Evolutionary conservation across 2,113 vertebrate species (phyloP).

Genomic region (Silurus asotus): DNA sequence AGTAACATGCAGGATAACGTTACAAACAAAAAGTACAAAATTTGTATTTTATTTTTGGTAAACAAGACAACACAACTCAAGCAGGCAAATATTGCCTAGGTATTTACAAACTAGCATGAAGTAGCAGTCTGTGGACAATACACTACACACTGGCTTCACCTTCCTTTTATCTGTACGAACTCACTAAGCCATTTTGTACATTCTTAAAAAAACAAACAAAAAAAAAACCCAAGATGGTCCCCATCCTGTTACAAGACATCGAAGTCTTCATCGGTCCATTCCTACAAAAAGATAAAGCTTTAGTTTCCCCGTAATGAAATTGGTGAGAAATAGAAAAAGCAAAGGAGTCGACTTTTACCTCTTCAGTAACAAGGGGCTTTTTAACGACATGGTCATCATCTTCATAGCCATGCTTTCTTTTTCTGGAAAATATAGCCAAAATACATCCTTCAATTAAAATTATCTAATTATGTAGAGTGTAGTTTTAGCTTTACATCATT

Average conservation of each 20-base stretch:
- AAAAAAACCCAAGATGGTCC: background rate
- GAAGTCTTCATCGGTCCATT: conserved; percentile 90
- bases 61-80: background rate
- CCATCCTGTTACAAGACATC: conserved; percentile 34
- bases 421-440: conserved; percentile 69
- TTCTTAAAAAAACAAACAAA: too few relatives aligned
- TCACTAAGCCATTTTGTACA: background rate
- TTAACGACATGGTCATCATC: conserved; percentile 85
- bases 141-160: background rate
- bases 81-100: conserved; percentile 24
- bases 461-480: background rate
- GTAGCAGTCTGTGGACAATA: background rate
- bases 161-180: background rate
- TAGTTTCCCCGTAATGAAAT: background rate
- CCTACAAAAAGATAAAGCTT: conserved; percentile 70
- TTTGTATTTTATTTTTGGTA: conserved; percentile 58
- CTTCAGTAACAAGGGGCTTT: conserved; percentile 79
- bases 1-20: background rate
- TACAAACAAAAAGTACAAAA: conserved; percentile 58
- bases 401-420: conserved; percentile 90
- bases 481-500: conserved; percentile 7
- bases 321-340: conserved; percentile 1
- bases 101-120: conserved; percentile 34
- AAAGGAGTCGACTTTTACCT: conserved; percentile 55
- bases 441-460: background rate